phyloP scores from a whole-genome alignment of 2,113 vertebrate genomes.

The Helogale parvula region DNA sequence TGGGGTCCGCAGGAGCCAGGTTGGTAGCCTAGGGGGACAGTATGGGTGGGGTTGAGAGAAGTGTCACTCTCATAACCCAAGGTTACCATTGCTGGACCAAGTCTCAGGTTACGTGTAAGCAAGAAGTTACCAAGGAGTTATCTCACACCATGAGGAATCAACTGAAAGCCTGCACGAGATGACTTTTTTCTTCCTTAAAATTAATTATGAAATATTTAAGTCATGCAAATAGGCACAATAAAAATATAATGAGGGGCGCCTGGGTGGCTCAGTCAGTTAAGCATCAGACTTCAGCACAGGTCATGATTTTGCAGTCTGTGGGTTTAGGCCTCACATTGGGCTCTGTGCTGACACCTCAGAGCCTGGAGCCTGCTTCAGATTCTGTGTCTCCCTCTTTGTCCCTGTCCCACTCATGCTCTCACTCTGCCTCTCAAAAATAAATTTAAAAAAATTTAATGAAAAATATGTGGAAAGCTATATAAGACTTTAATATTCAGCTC shows the following conservation, averaged over 20 bases:
- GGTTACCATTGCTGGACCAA: neutral
- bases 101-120: neutral
- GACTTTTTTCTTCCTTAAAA: neutral
- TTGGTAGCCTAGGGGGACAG: conserved; percentile 89
- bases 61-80: neutral
- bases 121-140: neutral
- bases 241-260: neutral
- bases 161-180: neutral
- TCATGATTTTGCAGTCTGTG: too few relatives aligned
- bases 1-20: conserved; percentile 93
- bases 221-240: neutral
- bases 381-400: too few relatives aligned
- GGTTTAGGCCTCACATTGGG: too few relatives aligned
- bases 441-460: too few relatives aligned
- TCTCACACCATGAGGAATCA: neutral
- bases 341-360: too few relatives aligned
- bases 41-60: neutral
- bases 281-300: too few relatives aligned
- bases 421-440: too few relatives aligned
- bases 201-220: neutral
- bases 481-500: neutral
- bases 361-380: too few relatives aligned
- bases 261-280: too few relatives aligned
- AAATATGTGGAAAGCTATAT: neutral
- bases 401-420: too few relatives aligned